Base-by-base conservation (phyloP, 2,797 vertebrate species). In the Mico argentatus region DNA sequence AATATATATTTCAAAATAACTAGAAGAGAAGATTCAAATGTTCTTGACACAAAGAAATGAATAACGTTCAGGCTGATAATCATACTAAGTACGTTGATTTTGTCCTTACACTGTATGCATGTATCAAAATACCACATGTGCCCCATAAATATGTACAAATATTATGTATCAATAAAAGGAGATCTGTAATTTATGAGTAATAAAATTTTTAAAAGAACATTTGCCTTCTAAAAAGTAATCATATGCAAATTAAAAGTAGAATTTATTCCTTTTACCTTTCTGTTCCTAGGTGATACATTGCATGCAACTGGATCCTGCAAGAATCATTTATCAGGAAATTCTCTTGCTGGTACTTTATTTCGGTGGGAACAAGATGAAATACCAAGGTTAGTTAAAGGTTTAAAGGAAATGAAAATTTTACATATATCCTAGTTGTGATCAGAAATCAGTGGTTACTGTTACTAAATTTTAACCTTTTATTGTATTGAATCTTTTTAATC, bases 331-430 rank as follows among this genome's bases (percentile, higher is more conserved):
- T 98, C 98, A 91, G 98, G 99, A 98, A 99, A 99, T 98, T 98
- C 98, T 93, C 95, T 98, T 92, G 98, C 98, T 1, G 97, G 98
- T 55, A 99, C 99, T 11, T 99, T 99, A 75, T 98, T 90, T 96
- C 99, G 98, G 92, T 99, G 99, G 99, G 99, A 99, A 94, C 99
- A 99, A 98, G 99, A 99, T 80, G 98, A 99, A 96, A 99, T 99
- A 98, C 99, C 99, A 98, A 99, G 99, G 99, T 99, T 95, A 98
- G 99, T 79, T 85, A 88, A 50, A 90, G 95, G 70, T 96, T 85
- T 94, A 26, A 90, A 94, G 61, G 2, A 55, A 61, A 84, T 44
- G 48, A 70, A 92, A 20, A 59, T 50, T 17, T 90, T 92, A 24
- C 72, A 7, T 97, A 14, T 77, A 39, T 80, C 50, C 12, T 86